Conservation (phyloP, 2,113 vertebrate species). For the Ptilorrhoa leucosticta region DNA sequence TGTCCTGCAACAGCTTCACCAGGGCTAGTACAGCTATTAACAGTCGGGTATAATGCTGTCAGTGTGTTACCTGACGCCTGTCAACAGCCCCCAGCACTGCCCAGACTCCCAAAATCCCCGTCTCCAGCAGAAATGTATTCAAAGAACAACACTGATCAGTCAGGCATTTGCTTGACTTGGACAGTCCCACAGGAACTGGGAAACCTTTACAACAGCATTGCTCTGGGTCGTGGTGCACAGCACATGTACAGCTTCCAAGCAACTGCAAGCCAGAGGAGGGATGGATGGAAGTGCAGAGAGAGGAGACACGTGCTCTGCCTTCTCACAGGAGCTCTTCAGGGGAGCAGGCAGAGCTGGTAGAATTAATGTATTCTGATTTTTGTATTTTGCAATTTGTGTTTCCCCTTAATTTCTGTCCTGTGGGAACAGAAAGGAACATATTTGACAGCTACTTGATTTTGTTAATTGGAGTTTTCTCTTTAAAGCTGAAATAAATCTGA, state of each 20-base stretch:
- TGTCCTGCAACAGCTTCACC: neutral
- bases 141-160: neutral
- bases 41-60: neutral
- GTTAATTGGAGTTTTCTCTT: neutral
- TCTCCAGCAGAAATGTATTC: neutral
- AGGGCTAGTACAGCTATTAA: neutral
- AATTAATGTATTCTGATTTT: neutral
- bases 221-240: accelerated
- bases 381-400: neutral
- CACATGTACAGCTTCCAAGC: neutral
- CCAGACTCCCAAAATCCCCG: neutral
- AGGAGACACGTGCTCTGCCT: neutral
- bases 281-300: neutral
- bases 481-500: neutral
- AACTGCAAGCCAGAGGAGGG: neutral
- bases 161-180: neutral
- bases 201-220: neutral
- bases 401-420: neutral
- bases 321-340: neutral
- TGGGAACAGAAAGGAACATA: neutral
- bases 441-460: neutral
- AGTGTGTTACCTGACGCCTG: accelerated
- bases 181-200: neutral
- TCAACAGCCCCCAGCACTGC: neutral
- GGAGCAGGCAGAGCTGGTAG: neutral